Percentiles rank a stretch among this genome's conserved stretches.
These are phyloP conservation scores for Dorcus hopei DNA, from an alignment of 2,888 invertebrate genomes.

Conservation along the genomic window DNA sequence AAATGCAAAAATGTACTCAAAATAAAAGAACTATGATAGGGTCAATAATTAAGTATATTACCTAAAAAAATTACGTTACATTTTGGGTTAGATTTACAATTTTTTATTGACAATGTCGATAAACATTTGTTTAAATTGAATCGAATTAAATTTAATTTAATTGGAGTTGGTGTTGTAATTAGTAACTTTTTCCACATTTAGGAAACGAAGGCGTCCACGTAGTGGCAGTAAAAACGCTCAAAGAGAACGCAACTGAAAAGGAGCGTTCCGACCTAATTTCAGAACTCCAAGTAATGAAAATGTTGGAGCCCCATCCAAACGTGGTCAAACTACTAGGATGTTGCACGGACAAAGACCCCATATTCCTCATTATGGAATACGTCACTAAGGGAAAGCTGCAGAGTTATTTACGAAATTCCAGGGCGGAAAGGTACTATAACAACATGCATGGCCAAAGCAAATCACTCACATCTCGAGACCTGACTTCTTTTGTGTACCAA, in stretches of 20 bases:
- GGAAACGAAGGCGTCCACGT: slow-evolving; percentile 42
- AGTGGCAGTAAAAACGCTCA: slow-evolving; percentile 92
- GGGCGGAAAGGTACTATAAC: slow-evolving; percentile 79
- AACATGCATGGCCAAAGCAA: slow-evolving; percentile 74
- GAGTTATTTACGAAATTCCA: slow-evolving; percentile 79
- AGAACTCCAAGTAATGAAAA: slow-evolving; percentile 89
- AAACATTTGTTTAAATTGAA: no score
- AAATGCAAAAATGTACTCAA: no score
- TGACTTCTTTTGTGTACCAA: slow-evolving; percentile 89
- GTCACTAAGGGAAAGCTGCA: slow-evolving; percentile 86
- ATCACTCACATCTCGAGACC: slow-evolving; percentile 77
- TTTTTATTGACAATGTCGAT: no score
- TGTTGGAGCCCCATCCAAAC: slow-evolving; percentile 84
- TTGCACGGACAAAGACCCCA: slow-evolving; percentile 88
- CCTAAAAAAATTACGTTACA: no score
- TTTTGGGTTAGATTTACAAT: no score
- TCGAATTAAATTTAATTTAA: no score
- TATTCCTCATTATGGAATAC: slow-evolving; percentile 90
- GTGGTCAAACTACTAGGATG: slow-evolving; percentile 85
- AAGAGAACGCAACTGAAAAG: slow-evolving; percentile 85
- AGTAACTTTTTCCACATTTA: no score
- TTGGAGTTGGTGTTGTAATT: no score
- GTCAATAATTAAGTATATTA: no score
- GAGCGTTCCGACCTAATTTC: slow-evolving; percentile 84
- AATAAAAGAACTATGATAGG: no score